Conservation (phyloP, 2,113 vertebrate species). For the Opisthocomus hoazin region DNA sequence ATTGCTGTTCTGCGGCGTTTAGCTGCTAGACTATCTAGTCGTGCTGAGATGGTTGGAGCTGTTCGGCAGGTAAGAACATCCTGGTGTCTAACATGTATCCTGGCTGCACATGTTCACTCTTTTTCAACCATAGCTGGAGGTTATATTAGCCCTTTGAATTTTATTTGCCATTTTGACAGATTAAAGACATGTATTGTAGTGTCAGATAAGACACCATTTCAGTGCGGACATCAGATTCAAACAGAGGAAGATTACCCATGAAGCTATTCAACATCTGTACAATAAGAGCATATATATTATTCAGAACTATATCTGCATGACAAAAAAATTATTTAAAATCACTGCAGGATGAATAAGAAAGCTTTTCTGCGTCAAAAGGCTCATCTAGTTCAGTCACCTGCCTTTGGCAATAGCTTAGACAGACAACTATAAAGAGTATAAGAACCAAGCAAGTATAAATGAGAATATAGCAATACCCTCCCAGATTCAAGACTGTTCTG, state of each 20-base stretch:
- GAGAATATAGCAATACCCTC: neutral
- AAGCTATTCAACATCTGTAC: neutral
- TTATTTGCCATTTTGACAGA: neutral
- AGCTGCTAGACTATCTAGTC: slow-evolving; percentile 87
- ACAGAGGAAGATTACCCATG: neutral
- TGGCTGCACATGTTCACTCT: neutral
- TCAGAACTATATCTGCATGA: neutral
- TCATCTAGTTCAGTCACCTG: neutral
- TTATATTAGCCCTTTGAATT: neutral
- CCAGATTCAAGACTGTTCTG: neutral
- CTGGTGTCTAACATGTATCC: fast-evolving
- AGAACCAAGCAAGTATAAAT: neutral
- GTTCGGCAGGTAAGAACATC: slow-evolving; percentile 85
- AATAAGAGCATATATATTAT: neutral
- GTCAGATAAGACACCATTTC: neutral
- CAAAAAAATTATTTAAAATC: neutral
- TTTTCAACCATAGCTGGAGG: neutral
- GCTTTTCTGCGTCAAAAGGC: neutral
- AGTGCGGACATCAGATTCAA: neutral
- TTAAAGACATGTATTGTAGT: neutral
- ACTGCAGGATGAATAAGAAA: neutral
- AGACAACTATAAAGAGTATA: neutral
- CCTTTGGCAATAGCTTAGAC: neutral
- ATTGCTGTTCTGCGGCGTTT: slow-evolving; percentile 84
- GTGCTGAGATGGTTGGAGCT: slow-evolving; percentile 92